These are phyloP conservation scores for Drosophila merina DNA, from an alignment of 2,888 invertebrate species.

Conservation along the genomic window DNA sequence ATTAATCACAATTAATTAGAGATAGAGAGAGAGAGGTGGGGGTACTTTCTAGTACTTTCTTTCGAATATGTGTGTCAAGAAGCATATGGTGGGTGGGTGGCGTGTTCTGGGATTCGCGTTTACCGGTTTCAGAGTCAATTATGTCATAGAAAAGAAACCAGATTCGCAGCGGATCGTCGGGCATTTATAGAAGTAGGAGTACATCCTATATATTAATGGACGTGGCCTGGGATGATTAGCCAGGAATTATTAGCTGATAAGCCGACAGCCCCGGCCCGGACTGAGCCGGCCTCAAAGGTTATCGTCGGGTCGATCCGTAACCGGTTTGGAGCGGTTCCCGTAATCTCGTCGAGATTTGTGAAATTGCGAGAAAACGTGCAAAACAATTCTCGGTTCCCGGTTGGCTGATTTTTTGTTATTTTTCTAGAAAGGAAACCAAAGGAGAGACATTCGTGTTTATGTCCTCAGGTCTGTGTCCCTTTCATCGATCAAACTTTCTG, in stretches of 20 bases:
- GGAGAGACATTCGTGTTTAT: slow-evolving; percentile 22
- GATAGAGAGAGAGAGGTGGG: not conserved
- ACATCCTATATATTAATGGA: slow-evolving; percentile 8
- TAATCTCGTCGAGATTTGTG: slow-evolving; percentile 54
- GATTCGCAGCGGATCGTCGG: slow-evolving; percentile 34
- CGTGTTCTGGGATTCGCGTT: slow-evolving; percentile 30
- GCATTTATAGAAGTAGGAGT: slow-evolving; percentile 12
- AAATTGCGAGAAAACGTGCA: slow-evolving; percentile 36
- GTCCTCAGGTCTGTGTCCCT: not conserved
- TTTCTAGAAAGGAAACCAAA: slow-evolving; percentile 5
- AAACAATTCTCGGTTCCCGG: slow-evolving; percentile 3
- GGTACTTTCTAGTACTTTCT: not conserved
- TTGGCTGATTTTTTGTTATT: not conserved
- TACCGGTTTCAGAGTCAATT: slow-evolving; percentile 48
- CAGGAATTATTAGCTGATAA: slow-evolving; percentile 48
- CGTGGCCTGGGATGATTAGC: slow-evolving; percentile 11
- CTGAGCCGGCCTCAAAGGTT: slow-evolving; percentile 54
- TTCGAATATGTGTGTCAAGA: not conserved
- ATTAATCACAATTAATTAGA: slow-evolving; percentile 45
- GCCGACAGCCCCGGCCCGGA: slow-evolving; percentile 33
- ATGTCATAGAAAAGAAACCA: slow-evolving; percentile 51
- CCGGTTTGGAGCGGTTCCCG: slow-evolving; percentile 55
- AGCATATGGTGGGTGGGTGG: slow-evolving; percentile 47
- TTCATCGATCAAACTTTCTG: slow-evolving; percentile 43
- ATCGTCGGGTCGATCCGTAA: slow-evolving; percentile 54